Base-by-base conservation (phyloP, 1,140 invertebrate genomes). In the Olivierus martensii region DNA sequence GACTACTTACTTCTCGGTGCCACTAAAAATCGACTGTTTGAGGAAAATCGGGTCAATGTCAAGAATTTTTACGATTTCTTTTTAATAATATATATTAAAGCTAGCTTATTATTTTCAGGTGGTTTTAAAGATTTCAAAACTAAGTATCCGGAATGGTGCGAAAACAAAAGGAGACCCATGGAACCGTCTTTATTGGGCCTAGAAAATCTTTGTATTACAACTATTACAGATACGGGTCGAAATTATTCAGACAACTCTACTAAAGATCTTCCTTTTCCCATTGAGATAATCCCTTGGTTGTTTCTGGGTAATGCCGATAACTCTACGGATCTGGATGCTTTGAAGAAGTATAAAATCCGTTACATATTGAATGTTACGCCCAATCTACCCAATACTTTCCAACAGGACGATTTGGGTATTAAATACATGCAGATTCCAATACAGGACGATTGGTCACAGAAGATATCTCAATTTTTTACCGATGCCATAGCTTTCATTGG, bases 81-180 rank as follows among this genome's bases (percentile, higher is more conserved):
- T n/a, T n/a, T n/a, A n/a, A n/a, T n/a, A n/a, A n/a, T n/a, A n/a
- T n/a, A n/a, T n/a, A n/a, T n/a, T n/a, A n/a, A n/a, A n/a, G n/a
- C n/a, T n/a, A n/a, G n/a, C n/a, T n/a, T n/a, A n/a, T 54, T n/a
- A 34, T 72, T 79, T 75, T 17, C 75, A 92, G 89, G 87, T 70
- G 87, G 88, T 49, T 89, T 89, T 64, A 73, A 74, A 52, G 76
- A 78, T 63, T 93, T 92, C 71, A 79, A 78, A 59, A 76, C 81
- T 57, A 73, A 78, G 45, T 91, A 84, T 70, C 87, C 88, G 36
- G 88, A 94, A 67, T 90, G 86, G 83, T 91, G 87, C 65, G 83
- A 82, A 61, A 73, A 76, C 53, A 4, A 9, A 28, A 28, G 28
- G 28, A 72, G 72, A 14, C 1, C 77, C 78, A 44, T 51, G 11